Conservation (phyloP, 2,113 vertebrate genomes). For the Polyodon spathula region DNA sequence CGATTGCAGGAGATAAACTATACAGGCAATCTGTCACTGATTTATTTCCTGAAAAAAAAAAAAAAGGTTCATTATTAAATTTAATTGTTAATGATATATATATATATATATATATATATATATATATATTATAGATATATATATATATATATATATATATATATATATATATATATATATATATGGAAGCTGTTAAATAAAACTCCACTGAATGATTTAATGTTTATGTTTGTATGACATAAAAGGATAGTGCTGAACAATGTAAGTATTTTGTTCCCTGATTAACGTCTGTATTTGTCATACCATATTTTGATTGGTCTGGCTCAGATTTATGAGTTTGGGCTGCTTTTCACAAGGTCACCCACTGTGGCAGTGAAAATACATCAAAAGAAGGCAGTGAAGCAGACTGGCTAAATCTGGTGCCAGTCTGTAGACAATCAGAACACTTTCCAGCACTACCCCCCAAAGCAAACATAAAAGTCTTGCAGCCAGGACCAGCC, state of each 20-base stretch:
- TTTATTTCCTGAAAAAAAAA: constrained; percentile 44
- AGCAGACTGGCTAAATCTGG: constrained; percentile 18
- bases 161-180: no score
- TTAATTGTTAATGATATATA: no score
- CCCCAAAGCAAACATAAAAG: constrained; percentile 19
- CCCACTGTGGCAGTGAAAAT: constrained; percentile 24
- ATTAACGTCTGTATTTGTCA: no score
- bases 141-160: no score
- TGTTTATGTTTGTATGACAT: no score
- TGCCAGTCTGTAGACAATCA: constrained; percentile 35
- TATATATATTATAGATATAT: no score
- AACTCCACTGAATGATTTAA: no score
- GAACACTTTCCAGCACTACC: constrained; percentile 20
- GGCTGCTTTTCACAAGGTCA: constrained; percentile 25
- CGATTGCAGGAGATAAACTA: constrained; percentile 31
- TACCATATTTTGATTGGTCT: constrained; percentile 25
- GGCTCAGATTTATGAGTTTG: constrained; percentile 24
- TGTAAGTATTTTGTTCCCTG: no score
- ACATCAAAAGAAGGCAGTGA: constrained; percentile 33
- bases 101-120: no score
- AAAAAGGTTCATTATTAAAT: not conserved
- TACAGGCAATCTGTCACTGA: constrained; percentile 37
- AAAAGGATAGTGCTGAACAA: no score
- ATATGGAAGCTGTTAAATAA: no score
- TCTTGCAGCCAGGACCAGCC: not conserved